Conservation (phyloP, 2,113 vertebrate species). For the Podocnemis expansa region DNA sequence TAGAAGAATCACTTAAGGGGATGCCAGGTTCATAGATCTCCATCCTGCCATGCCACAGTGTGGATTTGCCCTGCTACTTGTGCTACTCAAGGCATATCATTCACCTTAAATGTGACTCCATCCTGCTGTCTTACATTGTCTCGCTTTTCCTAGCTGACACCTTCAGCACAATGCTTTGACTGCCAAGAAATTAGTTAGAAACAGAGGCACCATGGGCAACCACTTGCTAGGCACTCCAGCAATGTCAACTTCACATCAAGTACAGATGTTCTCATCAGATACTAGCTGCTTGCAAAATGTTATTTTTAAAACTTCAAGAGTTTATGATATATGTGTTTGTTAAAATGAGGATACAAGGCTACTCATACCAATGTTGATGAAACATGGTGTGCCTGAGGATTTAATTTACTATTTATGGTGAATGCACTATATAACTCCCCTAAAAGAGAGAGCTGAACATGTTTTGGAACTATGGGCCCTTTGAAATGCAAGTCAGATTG, state of each 20-base stretch:
- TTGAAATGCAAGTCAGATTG: not conserved
- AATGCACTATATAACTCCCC: not conserved
- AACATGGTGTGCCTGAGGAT: not conserved
- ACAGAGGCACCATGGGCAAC: too few relatives aligned
- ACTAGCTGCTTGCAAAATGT: not conserved
- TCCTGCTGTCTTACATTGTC: not conserved
- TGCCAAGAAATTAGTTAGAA: not conserved
- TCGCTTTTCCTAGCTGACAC: not conserved
- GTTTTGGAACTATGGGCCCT: not conserved
- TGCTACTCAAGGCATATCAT: not conserved
- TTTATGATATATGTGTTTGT: not conserved
- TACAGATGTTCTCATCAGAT: not conserved
- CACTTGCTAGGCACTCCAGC: not conserved
- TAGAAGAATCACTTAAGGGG: not conserved
- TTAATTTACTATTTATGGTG: not conserved
- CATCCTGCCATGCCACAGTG: not conserved
- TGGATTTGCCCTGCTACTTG: not conserved
- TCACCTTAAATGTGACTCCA: not conserved
- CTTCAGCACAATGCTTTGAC: not conserved
- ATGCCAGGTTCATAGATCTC: not conserved
- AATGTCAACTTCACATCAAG: not conserved
- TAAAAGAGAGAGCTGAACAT: not conserved
- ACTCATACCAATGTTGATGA: not conserved
- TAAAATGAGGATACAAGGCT: not conserved
- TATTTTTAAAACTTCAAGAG: not conserved